Percentiles rank a stretch among this genome's conserved stretches.
Conservation (phyloP, 2,113 vertebrate genomes). For the Chloebia gouldiae region DNA sequence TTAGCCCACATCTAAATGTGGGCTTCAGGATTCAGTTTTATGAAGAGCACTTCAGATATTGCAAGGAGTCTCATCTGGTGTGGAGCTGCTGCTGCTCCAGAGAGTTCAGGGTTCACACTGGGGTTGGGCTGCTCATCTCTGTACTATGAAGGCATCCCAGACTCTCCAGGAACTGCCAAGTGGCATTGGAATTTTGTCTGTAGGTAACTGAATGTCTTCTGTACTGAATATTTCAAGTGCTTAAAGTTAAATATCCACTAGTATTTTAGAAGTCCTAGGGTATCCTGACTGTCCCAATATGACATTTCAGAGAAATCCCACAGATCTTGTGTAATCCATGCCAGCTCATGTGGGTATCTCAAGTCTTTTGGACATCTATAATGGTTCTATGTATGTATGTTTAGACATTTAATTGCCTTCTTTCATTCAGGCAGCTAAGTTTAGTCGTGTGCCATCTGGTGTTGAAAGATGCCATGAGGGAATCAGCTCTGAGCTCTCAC, state of each 20-base stretch:
- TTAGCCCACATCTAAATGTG: neutral
- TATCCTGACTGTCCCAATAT: neutral
- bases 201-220: neutral
- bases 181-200: neutral
- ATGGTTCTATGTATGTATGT: neutral
- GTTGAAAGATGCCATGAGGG: neutral
- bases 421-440: neutral
- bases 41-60: neutral
- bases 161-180: neutral
- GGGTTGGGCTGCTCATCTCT: neutral
- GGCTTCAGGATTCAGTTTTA: neutral
- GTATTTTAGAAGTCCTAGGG: neutral
- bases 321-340: neutral
- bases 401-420: neutral
- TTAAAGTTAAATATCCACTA: neutral
- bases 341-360: neutral
- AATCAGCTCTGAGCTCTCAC: neutral
- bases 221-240: neutral
- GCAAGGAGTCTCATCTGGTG: neutral
- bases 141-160: accelerated
- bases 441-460: neutral
- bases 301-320: neutral
- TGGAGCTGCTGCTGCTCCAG: neutral
- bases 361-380: neutral
- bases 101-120: accelerated